Evolutionary conservation across 2,113 vertebrate species (phyloP), one percentile per base, ranked within the genome.

Genomic region (Nycticorax nycticorax): DNA sequence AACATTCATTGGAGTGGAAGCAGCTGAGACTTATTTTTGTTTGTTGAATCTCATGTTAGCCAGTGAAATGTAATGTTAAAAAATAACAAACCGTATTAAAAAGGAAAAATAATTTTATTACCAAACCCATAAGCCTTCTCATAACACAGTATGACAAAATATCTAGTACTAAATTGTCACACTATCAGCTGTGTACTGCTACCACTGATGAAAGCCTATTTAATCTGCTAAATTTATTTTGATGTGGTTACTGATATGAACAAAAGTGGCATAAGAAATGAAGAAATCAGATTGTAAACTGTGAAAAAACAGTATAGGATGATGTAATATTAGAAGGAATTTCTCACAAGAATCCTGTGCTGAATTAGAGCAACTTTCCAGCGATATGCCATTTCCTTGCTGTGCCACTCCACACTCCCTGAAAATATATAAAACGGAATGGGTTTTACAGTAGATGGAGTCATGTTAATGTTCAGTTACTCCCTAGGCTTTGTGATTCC

Each of bases 331-430:
- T 96, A 96, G 86, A 97, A 96, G 89, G 84, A 96, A 91, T 93
- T 96, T 96, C 94, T 97, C 95, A 96, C 94, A 96, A 97, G 93
- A 92, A 81, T 96, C 94, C 96, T 96, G 91, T 95, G 95, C 94
- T 97, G 95, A 92, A 96, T 97, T 97, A 96, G 89, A 96, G 92
- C 94, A 96, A 96, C 81, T 96, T 96, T 96, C 91, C 94, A 92
- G 86, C 84, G 87, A 96, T 95, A 96, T 89, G 94, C 73, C 93
- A 96, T 97, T 97, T 96, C 93, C 93, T 95, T 96, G 91, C 96
- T 95, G 91, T 96, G 94, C 59, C 92, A 96, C 91, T 96, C 94
- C 95, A 96, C 39, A 96, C 73, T 96, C 86, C 94, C 93, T 96
- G 96, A 94, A 95, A 96, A 97, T 89, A 97, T 94, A 97, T 95